Evolutionary conservation across 2,113 vertebrate species (phyloP).

Genomic region (Tautogolabrus adspersus): DNA sequence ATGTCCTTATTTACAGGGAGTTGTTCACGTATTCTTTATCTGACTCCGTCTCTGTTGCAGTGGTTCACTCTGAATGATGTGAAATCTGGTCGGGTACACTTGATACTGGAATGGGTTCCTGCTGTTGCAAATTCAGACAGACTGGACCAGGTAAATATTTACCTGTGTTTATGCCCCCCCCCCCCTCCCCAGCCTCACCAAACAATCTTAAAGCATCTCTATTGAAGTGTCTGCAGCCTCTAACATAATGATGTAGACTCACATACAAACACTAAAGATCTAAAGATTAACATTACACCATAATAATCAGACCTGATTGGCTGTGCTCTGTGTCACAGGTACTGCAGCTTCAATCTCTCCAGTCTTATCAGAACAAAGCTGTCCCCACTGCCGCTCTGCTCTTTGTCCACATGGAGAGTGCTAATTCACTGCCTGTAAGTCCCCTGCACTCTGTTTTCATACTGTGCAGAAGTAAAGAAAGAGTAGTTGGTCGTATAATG

Average conservation of each 20-base stretch:
- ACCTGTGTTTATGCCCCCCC: no score
- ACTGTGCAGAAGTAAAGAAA: neutral
- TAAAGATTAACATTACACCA: neutral
- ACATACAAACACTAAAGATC: neutral
- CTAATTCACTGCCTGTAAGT: constrained; percentile 87
- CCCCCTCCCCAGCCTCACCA: no score
- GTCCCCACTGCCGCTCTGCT: constrained; percentile 88
- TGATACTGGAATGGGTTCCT: constrained; percentile 88
- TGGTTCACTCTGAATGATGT: constrained; percentile 91
- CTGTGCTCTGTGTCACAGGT: constrained; percentile 75
- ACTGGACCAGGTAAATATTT: constrained; percentile 87
- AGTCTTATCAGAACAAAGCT: constrained; percentile 85
- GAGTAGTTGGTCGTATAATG: neutral
- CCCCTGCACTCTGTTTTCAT: neutral
- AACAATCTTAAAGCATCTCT: no score
- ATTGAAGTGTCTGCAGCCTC: neutral
- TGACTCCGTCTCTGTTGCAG: constrained; percentile 68
- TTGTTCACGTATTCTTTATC: neutral
- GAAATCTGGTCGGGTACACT: constrained; percentile 88
- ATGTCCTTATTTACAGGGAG: neutral
- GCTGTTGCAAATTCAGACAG: constrained; percentile 73
- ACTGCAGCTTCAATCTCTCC: constrained; percentile 84
- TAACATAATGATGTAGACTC: no score
- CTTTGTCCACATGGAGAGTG: constrained; percentile 87
- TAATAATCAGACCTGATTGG: neutral